Evolutionary conservation across 2,113 vertebrate species (phyloP), one percentile per base, ranked within the genome.

Genomic region (Melanocharis versteri): DNA sequence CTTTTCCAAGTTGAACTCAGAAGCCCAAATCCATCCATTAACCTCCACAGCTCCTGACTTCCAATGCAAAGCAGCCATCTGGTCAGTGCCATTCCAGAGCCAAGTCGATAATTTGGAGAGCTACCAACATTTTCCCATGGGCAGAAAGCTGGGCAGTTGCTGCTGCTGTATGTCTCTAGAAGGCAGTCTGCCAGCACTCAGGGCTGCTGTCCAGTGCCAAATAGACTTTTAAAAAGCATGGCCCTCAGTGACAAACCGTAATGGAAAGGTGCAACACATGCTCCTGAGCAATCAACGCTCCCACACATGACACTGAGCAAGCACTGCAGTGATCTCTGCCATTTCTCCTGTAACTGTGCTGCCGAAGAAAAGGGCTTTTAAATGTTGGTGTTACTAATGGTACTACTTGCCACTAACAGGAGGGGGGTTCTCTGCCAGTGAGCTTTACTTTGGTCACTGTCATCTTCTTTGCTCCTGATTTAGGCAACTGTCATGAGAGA

Each of bases 121-220:
- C 88, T 93, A 54, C 94, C 95, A 95, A 37, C 11, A 15, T 90
- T 86, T 89, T 90, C 85, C 71, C 42, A 54, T 8, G 26, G 40
- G 90, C 91, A 95, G 85, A 85, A 91, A 94, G 85, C 94, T 73
- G 87, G 85, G 56, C 93, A 92, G 92, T 90, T 91, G 82, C 79
- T 94, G 84, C 62, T 96, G 88, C 79, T 88, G 35, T 54, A 39
- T n/a, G 51, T 62, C 58, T 95, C 66, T 39, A 28, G 64, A 81
- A 95, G 90, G 93, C 94, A 96, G 80, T 15, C 60, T 93, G 90
- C 92, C 92, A 97, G 85, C 1, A 5, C 68, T 70, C 64, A 73
- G 64, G 48, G 71, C 75, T 92, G 47, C 20, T 70, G 82, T 62
- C 56, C 76, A 66, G 39, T 56, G 75, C 60, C 85, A 93, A 88